Base-by-base conservation (phyloP, 2,113 vertebrate genomes). In the Saccopteryx bilineata region DNA sequence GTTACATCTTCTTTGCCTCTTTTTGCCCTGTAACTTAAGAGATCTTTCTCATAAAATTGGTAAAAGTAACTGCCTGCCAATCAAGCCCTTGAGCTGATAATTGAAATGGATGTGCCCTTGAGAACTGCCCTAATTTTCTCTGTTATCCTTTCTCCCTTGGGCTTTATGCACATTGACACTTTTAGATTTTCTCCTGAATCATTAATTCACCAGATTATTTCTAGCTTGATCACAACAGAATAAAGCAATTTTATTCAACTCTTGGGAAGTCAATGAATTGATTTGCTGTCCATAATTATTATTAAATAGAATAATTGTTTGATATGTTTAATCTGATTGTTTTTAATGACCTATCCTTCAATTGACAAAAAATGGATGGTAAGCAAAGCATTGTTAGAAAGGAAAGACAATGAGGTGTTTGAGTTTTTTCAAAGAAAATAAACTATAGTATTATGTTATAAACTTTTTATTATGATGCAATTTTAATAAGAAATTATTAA, bases 401-500 rank as follows among this genome's bases (percentile, higher is more conserved):
- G 52, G 63, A 50, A 21, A 8, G 60, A 65, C 1, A 80, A 58
- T n/a, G 11, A 91, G 1, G 1, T 78, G 1, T 87, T 88, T 65
- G 75, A 14, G 17, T 92, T 94, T 72, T 87, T 24, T 89, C 52
- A 78, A 87, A 71, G 5, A 5, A 66, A 83, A 71, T 88, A 23
- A 95, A 12, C n/a, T 68, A 39, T 3, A 39, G 39, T 39, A 14
- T 78, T 76, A 76, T 82, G 24, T 23, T 52, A 90, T 54, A 91
- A 95, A 33, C 5, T 31, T 86, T 26, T 80, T 80, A 92, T 74
- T 66, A 93, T 15, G 46, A 91, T 9, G 13, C 52, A 26, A 39
- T 87, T 91, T 71, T 87, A 85, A 69, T 93, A 85, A 48, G 39
- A 93, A 92, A 63, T 54, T 56, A 63, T 88, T 89, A 78, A 66